Base-by-base conservation (phyloP, 2,113 vertebrate species). In the Hydrochoerus hydrochaeris region DNA sequence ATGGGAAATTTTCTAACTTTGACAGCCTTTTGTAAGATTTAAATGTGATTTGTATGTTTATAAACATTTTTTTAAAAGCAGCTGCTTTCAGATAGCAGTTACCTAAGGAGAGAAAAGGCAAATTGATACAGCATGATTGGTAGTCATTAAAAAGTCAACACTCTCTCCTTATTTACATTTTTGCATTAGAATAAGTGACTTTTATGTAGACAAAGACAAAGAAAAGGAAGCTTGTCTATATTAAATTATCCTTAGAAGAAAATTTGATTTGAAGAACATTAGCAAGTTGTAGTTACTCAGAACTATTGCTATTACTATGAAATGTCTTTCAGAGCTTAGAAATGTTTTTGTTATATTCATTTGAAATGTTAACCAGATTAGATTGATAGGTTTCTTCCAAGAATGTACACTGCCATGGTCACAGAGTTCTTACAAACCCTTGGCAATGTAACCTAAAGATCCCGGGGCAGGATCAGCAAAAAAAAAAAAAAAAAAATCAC, bases 221-320 rank as follows among this genome's bases (percentile, higher is more conserved):
- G 71, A 69, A 85, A 88, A 95, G 87, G 84, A 96, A 96, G 65
- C 28, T 78, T 78, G 11, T 46, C 60, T 89, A 22, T 86, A 97
- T 90, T 89, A 95, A 91, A 93, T 97, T 95, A 91, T 54, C 73
- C 38, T 93, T 32, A 91, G 90, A 91, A 96, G 94, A 83, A 97
- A 95, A 96, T 92, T 91, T 91, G 87, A 93, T 96, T 91, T 75
- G 30, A 89, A 96, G 87, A 93, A 62, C 65, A 91, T 91, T 93
- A 89, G 54, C 73, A 83, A 94, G 67, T 83, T 89, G 75, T 28
- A 88, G 49, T 95, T 86, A n/a, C 38, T 88, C 78, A 90, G n/a
- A 46, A 90, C 30, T 46, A 16, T 67, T 85, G 80, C 22, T 52
- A n/a, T 94, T 63, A 30, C 30, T 65, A 22, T 52, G 52, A 46